Evolutionary conservation across 2,113 vertebrate species (phyloP).

Genomic region (Ictalurus furcatus): DNA sequence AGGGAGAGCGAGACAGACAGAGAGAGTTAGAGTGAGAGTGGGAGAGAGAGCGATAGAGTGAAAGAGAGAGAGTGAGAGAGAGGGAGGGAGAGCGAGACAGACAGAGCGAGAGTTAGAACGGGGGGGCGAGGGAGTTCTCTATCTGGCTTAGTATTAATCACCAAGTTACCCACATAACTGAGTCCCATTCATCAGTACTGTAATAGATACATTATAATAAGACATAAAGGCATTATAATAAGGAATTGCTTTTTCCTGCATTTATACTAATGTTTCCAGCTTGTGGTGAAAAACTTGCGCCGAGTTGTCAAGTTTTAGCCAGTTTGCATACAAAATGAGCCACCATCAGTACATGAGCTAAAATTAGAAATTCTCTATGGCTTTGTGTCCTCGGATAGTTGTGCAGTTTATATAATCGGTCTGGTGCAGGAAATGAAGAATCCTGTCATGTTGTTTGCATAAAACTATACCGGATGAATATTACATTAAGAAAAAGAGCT

Average conservation of each 20-base stretch:
- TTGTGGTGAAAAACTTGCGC: neutral
- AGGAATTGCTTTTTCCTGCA: neutral
- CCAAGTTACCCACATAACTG: neutral
- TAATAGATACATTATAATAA: slow-evolving; percentile 18
- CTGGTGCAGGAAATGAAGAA: slow-evolving; percentile 6
- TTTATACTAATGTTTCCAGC: slow-evolving; percentile 1
- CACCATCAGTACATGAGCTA: neutral
- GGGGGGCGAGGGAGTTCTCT: neutral
- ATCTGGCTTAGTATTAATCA: slow-evolving; percentile 24
- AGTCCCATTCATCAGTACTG: slow-evolving; percentile 13
- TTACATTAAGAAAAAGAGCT: neutral
- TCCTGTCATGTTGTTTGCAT: neutral
- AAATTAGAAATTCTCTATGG: slow-evolving; percentile 1
- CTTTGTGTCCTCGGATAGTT: slow-evolving; percentile 5
- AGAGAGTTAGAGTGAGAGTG: no score
- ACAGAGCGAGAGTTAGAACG: neutral
- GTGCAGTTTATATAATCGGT: slow-evolving; percentile 24
- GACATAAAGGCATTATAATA: slow-evolving; percentile 8
- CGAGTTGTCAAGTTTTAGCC: slow-evolving; percentile 12
- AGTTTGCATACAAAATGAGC: slow-evolving; percentile 24
- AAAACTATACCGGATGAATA: neutral
- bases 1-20: neutral
- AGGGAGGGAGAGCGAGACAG: neutral
- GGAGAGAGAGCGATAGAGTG: neutral
- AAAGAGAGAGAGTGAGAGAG: neutral